phyloP scores from a whole-genome alignment of 2,888 invertebrate genomes.

The Lasius platythorax region DNA sequence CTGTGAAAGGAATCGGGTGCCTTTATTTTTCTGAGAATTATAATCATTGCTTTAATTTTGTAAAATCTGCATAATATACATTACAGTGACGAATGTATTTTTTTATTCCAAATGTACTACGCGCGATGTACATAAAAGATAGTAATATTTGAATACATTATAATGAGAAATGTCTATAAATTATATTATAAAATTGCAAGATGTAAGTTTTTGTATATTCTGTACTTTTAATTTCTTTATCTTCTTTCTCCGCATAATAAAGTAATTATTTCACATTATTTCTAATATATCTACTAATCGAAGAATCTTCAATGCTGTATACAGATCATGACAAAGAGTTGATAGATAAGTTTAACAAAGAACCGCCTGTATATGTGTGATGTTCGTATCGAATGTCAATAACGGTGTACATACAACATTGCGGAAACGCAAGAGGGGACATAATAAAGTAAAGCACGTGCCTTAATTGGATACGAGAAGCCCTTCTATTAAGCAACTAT shows the following conservation, averaged over 20 bases:
- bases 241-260: not conserved
- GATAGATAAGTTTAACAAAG: not conserved
- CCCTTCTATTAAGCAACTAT: slow-evolving; percentile 75
- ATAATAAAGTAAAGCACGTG: slow-evolving; percentile 76
- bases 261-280: not conserved
- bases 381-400: slow-evolving; percentile 26
- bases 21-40: not conserved
- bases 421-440: slow-evolving; percentile 4
- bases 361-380: not conserved
- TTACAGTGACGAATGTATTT: not conserved
- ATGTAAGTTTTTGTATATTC: not conserved
- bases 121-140: not conserved
- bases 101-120: not conserved
- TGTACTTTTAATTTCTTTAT: too few species aligned
- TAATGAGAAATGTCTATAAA: not conserved
- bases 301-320: not conserved
- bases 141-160: not conserved
- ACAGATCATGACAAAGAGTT: not conserved
- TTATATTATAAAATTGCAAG: not conserved
- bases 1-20: not conserved
- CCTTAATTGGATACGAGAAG: slow-evolving; percentile 84
- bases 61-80: not conserved
- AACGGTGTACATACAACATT: slow-evolving; percentile 31
- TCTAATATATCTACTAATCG: not conserved
- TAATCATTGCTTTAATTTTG: not conserved